phyloP scores from a whole-genome alignment of 2,113 vertebrate species.

The Pseudopipra pipra region DNA sequence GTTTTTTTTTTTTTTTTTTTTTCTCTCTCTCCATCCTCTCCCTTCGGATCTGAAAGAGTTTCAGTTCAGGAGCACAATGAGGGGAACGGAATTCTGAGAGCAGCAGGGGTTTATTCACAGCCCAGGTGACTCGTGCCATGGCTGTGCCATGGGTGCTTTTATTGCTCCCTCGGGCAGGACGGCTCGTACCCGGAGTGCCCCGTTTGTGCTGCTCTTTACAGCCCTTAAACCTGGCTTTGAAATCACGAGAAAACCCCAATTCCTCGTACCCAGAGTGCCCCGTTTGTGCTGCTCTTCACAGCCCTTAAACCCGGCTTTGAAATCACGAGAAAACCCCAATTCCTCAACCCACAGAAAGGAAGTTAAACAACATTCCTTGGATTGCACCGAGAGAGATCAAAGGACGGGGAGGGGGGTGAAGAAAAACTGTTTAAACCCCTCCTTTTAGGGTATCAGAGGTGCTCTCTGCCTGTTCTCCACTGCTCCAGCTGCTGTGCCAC shows the following conservation, averaged over 20 bases:
- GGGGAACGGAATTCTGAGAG: slow-evolving; percentile 9
- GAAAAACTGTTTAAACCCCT: background rate
- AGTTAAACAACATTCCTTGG: background rate
- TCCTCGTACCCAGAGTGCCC: background rate
- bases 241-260: background rate
- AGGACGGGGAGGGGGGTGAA: background rate
- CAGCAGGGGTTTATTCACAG: slow-evolving; percentile 31
- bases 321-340: background rate
- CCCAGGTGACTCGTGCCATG: background rate
- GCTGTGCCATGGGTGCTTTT: background rate
- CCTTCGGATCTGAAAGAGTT: slow-evolving; percentile 11
- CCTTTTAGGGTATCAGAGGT: background rate
- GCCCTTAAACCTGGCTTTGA: background rate
- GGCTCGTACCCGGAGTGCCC: background rate
- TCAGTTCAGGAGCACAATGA: background rate
- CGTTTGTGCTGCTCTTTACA: background rate
- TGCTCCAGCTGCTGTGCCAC: background rate
- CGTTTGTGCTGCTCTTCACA: too few relatives aligned
- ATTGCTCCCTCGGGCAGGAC: background rate
- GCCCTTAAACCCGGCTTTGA: too few relatives aligned
- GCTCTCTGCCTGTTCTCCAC: background rate
- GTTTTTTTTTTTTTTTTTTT: background rate
- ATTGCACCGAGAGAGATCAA: background rate
- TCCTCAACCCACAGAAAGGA: background rate
- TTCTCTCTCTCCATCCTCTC: background rate